Conservation (phyloP, 2,113 vertebrate species). For the Eidolon helvum region DNA sequence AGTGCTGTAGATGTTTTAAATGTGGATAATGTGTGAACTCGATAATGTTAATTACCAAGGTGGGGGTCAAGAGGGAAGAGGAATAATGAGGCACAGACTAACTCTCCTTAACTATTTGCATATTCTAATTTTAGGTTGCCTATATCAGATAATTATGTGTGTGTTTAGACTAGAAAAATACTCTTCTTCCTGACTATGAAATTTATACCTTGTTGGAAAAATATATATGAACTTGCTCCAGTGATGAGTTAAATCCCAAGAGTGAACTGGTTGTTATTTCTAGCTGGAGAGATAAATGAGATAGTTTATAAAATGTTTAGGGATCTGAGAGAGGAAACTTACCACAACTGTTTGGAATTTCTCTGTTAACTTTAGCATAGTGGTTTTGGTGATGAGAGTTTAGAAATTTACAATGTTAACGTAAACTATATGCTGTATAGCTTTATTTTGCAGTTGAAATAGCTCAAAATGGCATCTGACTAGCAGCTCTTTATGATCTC, state of each 20-base stretch:
- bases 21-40: background rate
- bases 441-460: constrained; percentile 9
- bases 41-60: background rate
- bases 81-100: background rate
- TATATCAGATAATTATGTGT: background rate
- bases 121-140: background rate
- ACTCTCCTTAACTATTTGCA: background rate
- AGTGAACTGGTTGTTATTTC: background rate
- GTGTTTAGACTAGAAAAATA: background rate
- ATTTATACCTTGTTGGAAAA: constrained; percentile 38
- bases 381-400: background rate
- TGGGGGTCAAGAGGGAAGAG: background rate
- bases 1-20: background rate
- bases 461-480: background rate
- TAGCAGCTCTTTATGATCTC: background rate
- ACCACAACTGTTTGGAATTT: background rate
- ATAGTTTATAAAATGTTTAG: constrained; percentile 40
- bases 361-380: constrained; percentile 25
- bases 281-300: constrained; percentile 30
- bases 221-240: background rate
- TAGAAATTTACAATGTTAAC: background rate
- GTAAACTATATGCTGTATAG: background rate
- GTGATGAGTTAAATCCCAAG: background rate
- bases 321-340: constrained; percentile 10
- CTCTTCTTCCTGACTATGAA: background rate